Conservation (phyloP, 2,113 vertebrate species). For the Ploceus nigricollis region DNA sequence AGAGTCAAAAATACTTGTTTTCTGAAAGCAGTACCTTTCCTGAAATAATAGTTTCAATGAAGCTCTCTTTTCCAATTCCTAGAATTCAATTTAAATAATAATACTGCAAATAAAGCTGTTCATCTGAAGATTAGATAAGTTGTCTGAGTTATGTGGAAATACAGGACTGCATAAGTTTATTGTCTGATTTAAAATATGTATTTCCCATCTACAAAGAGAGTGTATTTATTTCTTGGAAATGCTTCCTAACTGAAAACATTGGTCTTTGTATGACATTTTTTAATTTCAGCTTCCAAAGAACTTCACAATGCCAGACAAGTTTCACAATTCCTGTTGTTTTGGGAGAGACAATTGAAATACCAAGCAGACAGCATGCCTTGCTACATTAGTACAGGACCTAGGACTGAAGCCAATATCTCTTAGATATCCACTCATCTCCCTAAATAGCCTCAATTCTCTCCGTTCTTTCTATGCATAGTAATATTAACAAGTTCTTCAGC, state of each 20-base stretch:
- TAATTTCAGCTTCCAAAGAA: not conserved
- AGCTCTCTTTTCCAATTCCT: not conserved
- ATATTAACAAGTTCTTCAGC: not conserved
- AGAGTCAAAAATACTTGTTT: not conserved
- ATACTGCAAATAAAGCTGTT: not conserved
- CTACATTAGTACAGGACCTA: not conserved
- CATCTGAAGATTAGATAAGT: not conserved
- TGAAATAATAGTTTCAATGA: not conserved
- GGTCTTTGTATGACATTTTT: not conserved
- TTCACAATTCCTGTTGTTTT: not conserved
- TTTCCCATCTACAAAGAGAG: not conserved
- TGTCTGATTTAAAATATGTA: not conserved
- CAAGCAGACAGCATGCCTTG: not conserved
- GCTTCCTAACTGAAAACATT: not conserved
- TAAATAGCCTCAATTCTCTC: not conserved
- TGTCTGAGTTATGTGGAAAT: not conserved
- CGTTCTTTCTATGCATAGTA: not conserved
- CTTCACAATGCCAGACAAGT: not conserved
- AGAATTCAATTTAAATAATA: not conserved
- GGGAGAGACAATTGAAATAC: not conserved
- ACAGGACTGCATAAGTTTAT: not conserved
- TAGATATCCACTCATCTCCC: not conserved
- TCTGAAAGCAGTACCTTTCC: not conserved
- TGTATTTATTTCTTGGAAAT: not conserved
- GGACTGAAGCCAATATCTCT: not conserved